Percentiles rank a stretch among this genome's conserved stretches.
phyloP scores from a whole-genome alignment of 2,888 invertebrate species.

The Polymixis flavicincta region DNA sequence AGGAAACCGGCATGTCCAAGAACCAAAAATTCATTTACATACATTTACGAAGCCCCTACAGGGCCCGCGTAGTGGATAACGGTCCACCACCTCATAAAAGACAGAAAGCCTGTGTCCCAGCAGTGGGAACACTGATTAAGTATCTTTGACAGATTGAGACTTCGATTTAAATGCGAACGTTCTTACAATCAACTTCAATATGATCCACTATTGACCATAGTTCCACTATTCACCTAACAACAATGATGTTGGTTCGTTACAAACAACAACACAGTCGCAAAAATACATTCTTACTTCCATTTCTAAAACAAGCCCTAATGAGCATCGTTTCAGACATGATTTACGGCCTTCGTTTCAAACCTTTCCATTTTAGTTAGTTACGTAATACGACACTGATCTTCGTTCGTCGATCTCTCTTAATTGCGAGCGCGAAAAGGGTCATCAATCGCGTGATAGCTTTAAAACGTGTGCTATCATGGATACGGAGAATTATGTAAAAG shows the following conservation, averaged over 20 bases:
- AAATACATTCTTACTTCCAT: constrained; percentile 33
- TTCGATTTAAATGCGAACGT: no score
- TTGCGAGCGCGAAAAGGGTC: constrained; percentile 65
- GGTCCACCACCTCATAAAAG: no score
- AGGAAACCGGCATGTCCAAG: no score
- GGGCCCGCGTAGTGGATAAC: no score
- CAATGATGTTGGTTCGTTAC: neutral
- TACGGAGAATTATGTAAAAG: constrained; percentile 74
- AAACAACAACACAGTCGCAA: constrained; percentile 16
- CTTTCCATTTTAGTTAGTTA: constrained; percentile 30
- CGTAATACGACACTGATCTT: constrained; percentile 50
- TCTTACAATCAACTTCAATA: no score
- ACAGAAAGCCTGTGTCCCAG: no score
- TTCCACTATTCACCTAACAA: neutral
- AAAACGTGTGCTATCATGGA: constrained; percentile 74
- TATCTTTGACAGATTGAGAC: no score
- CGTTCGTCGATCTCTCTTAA: constrained; percentile 42
- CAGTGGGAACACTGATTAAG: no score
- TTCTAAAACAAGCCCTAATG: constrained; percentile 46
- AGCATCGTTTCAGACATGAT: constrained; percentile 49
- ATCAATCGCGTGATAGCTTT: constrained; percentile 71
- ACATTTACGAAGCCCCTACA: no score
- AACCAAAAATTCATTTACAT: no score
- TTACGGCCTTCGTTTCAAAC: constrained; percentile 40
- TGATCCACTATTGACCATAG: no score